Conservation (phyloP, 2,888 invertebrate species). For the Xestia xanthographa region DNA sequence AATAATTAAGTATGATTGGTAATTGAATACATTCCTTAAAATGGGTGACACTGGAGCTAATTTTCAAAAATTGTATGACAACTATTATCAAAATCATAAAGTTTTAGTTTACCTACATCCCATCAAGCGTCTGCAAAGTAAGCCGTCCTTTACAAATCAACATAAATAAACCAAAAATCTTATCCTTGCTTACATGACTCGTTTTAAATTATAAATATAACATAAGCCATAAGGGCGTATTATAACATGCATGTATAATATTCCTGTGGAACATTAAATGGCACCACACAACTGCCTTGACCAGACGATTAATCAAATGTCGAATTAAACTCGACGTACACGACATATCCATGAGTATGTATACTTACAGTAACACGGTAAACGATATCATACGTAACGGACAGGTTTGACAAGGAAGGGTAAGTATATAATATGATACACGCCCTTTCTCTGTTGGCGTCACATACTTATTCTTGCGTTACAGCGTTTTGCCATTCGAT, state of each 20-base stretch:
- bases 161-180: background rate
- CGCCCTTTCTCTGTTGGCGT: constrained; percentile 78
- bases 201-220: constrained; percentile 1
- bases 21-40: background rate
- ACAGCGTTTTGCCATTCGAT: constrained; percentile 56
- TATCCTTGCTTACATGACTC: background rate
- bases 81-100: background rate
- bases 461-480: constrained; percentile 66
- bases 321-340: constrained; percentile 11
- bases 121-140: background rate
- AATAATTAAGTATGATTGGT: background rate
- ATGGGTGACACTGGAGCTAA: background rate
- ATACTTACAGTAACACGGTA: constrained; percentile 42
- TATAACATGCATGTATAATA: background rate
- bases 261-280: background rate
- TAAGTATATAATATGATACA: constrained; percentile 69
- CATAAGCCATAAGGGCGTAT: background rate
- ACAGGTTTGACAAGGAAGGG: constrained; percentile 76
- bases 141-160: background rate
- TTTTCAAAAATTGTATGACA: background rate
- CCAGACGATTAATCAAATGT: constrained; percentile 38
- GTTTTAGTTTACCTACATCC: background rate
- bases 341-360: constrained; percentile 40
- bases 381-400: constrained; percentile 67
- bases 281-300: background rate